Base-by-base conservation (phyloP, 53 echinoderm and acorn worm species). In the Stichopus horrens region DNA sequence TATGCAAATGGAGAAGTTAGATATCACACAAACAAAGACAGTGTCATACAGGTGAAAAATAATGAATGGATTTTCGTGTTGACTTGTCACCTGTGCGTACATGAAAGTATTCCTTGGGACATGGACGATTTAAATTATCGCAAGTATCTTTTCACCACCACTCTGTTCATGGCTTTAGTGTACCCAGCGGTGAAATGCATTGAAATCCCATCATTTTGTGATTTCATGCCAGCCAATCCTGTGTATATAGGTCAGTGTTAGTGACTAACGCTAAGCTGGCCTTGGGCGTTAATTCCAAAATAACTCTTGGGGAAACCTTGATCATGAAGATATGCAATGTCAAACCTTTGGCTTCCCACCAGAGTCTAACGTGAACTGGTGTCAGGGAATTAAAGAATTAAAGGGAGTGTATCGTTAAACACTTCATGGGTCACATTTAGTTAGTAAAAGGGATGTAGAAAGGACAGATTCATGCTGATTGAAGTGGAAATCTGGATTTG, bases 261-360 rank as follows among this genome's bases (percentile, higher is more conserved):
- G 71, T 71, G 71, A 71, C 71, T 71, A 71, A 71, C n/a, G 18
- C 71, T 71, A 20, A 71, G 71, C 71, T 71, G 71, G 71, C 71
- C 71, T 71, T 71, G 71, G 71, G 71, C 71, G 18, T 18, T 71
- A 18, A 7, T 71, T 71, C 7, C n/a, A 71, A 7, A 71, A 20
- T 71, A 71, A 18, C 71, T 71, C 71, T 71, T 13, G 71, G 71
- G 71, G 71, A 18, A 71, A 71, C 71, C 71, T 71, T 71, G 71
- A 71, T 71, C 71, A 71, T 16, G 71, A 16, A 71, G 71, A 71
- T 71, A 16, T n/a, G 18, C 7, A 37, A n/a, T 6, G n/a, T n/a
- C 4, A 18, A 71, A 71, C 19, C 71, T 71, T 18, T n/a, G 71
- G 14, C 18, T 71, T 71, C 18, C 71, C 18, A 71, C 59, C 59